A percentile compares a stretch with the other conserved stretches of the same genome.
Evolutionary conservation across 2,797 vertebrate genomes (phyloP).

Genomic region (Tinamus major): DNA sequence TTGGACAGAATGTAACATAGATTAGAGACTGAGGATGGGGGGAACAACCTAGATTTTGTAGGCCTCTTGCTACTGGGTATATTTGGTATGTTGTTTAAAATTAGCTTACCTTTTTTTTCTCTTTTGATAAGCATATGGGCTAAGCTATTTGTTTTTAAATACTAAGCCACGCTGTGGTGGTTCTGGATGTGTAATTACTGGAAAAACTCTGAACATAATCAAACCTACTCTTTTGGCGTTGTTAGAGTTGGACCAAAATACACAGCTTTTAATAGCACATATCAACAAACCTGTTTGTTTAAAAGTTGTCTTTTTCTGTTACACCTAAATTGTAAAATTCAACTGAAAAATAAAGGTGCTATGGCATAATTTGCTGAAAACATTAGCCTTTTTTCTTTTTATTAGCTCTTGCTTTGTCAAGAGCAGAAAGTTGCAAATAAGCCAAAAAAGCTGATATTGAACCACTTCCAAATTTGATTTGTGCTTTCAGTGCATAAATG

Average conservation of each 20-base stretch:
- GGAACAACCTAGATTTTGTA: conserved; percentile 6
- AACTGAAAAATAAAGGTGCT: background rate
- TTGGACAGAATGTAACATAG: background rate
- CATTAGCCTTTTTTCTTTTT: background rate
- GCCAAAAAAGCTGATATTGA: background rate
- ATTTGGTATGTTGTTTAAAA: conserved; percentile 44
- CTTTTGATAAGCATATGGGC: conserved; percentile 58
- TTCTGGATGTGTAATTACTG: conserved; percentile 66
- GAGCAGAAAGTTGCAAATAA: background rate
- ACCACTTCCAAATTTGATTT: background rate
- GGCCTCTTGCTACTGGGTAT: conserved; percentile 21
- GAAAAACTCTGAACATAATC: conserved; percentile 56
- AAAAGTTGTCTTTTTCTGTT: background rate
- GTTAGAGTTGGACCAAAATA: conserved; percentile 29
- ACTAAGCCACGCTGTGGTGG: conserved; percentile 27
- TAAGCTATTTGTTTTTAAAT: conserved; percentile 64
- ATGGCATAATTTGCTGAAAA: background rate
- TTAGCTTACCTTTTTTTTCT: conserved; percentile 55
- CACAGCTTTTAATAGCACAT: background rate
- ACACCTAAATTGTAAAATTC: background rate
- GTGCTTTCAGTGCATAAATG: background rate
- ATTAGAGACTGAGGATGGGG: conserved; percentile 28
- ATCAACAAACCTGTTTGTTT: background rate
- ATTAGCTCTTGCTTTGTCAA: background rate
- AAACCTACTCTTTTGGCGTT: conserved; percentile 16